Conservation (phyloP, 1,140 invertebrate genomes). For the Drosophila orena region DNA sequence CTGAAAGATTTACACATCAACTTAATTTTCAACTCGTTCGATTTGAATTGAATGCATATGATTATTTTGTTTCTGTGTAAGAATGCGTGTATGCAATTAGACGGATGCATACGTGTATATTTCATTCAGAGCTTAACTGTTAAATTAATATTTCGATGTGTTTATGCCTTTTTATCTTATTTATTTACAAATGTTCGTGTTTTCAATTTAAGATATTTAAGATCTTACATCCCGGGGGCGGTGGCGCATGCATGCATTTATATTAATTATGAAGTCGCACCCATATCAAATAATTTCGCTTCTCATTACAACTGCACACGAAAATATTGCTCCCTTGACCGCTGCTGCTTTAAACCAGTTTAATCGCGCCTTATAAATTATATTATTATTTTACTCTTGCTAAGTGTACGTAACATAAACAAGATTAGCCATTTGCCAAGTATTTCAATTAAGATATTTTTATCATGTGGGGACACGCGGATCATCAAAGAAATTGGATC, state of each 20-base stretch:
- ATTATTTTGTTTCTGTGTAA: conserved; percentile 6
- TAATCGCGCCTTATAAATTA: conserved; percentile 50
- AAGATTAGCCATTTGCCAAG: conserved; percentile 20
- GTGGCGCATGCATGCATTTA: conserved; percentile 39
- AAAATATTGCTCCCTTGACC: conserved; percentile 60
- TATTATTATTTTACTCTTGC: conserved; percentile 39
- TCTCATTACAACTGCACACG: conserved; percentile 44
- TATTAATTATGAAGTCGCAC: conserved; percentile 51
- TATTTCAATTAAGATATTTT: conserved; percentile 23
- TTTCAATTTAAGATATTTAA: conserved; percentile 37
- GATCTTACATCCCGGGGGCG: conserved; percentile 19
- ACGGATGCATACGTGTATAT: conserved; percentile 10
- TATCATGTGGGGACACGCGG: background rate
- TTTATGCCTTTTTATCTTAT: conserved; percentile 43
- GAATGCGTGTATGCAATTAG: conserved; percentile 25
- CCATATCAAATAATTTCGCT: conserved; percentile 32
- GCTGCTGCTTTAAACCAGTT: conserved; percentile 53
- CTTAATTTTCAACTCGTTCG: conserved; percentile 10
- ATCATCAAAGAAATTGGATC: conserved; percentile 4
- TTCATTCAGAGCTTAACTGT: conserved; percentile 28
- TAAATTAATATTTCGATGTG: conserved; percentile 44
- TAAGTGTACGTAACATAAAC: conserved; percentile 43
- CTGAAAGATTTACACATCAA: conserved; percentile 18
- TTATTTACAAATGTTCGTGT: conserved; percentile 39
- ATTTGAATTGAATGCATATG: conserved; percentile 5